A percentile compares a stretch with the other conserved stretches of the same genome.
Conservation (phyloP, 2,797 vertebrate genomes). For the Erpetoichthys calabaricus region DNA sequence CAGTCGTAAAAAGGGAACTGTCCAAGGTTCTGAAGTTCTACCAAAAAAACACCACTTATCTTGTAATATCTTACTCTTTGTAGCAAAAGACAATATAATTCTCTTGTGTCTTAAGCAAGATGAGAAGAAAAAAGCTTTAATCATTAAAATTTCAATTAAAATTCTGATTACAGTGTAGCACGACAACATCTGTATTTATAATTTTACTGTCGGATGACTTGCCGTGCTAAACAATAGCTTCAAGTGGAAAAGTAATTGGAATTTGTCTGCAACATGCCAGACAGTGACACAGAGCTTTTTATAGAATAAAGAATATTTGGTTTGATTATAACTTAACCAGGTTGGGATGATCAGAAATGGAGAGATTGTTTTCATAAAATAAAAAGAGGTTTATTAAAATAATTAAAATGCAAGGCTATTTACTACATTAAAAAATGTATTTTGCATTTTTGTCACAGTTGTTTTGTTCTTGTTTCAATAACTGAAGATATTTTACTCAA, state of each 20-base stretch:
- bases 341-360: neutral
- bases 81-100: neutral
- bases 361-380: conserved; percentile 1
- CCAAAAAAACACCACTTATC: neutral
- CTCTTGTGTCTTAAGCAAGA: neutral
- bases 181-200: conserved; percentile 77
- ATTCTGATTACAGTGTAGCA: conserved; percentile 71
- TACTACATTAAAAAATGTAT: neutral
- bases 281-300: conserved; percentile 48
- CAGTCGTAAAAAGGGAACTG: neutral
- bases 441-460: neutral
- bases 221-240: conserved; percentile 68
- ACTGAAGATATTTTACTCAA: neutral
- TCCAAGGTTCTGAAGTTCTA: conserved; percentile 1
- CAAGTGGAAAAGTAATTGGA: conserved; percentile 66
- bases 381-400: conserved; percentile 1
- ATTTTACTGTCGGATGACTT: conserved; percentile 71
- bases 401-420: neutral
- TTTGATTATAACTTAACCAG: conserved; percentile 28
- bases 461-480: neutral
- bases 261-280: conserved; percentile 66
- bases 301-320: conserved; percentile 44
- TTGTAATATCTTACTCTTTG: neutral
- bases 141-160: conserved; percentile 76
- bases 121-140: conserved; percentile 38